Percentiles rank a stretch among this genome's conserved stretches.
Conservation (phyloP, 2,888 invertebrate species). For the Chaetogeoica ovagalla region DNA sequence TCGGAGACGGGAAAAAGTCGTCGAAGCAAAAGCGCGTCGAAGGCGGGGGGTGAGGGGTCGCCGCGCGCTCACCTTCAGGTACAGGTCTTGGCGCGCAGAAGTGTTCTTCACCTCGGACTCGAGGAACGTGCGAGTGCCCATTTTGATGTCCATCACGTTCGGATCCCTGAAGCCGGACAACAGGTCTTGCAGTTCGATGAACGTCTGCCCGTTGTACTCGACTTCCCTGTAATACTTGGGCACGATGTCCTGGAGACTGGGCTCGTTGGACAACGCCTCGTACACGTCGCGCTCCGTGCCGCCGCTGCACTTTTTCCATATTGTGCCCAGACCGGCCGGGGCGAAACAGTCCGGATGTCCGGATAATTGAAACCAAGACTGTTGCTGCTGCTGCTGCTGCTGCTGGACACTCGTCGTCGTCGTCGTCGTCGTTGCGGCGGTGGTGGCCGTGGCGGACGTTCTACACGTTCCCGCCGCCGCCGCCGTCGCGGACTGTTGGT, state of each 20-base stretch:
- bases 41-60: too few species aligned
- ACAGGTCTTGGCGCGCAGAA: conserved; percentile 81
- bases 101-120: conserved; percentile 93
- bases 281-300: conserved; percentile 79
- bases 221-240: conserved; percentile 78
- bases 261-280: conserved; percentile 76
- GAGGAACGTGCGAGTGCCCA: conserved; percentile 93
- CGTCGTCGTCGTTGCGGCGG: not conserved
- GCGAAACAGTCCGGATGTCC: conserved; percentile 92
- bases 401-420: not conserved
- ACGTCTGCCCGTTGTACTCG: conserved; percentile 76
- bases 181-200: conserved; percentile 94
- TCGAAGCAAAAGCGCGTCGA: too few species aligned
- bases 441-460: conserved; percentile 25
- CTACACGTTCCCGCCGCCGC: conserved; percentile 60
- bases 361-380: conserved; percentile 83
- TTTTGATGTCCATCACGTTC: conserved; percentile 95
- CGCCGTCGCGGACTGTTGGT: conserved; percentile 58
- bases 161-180: conserved; percentile 88
- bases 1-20: too few species aligned
- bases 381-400: conserved; percentile 15
- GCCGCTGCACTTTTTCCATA: conserved; percentile 84
- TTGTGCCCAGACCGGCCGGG: conserved; percentile 88
- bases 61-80: conserved; percentile 70
- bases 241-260: conserved; percentile 62